A percentile compares a stretch with the other conserved stretches of the same genome.
Evolutionary conservation across 1,140 invertebrate genomes (phyloP).

Genomic region (Solen grandis): DNA sequence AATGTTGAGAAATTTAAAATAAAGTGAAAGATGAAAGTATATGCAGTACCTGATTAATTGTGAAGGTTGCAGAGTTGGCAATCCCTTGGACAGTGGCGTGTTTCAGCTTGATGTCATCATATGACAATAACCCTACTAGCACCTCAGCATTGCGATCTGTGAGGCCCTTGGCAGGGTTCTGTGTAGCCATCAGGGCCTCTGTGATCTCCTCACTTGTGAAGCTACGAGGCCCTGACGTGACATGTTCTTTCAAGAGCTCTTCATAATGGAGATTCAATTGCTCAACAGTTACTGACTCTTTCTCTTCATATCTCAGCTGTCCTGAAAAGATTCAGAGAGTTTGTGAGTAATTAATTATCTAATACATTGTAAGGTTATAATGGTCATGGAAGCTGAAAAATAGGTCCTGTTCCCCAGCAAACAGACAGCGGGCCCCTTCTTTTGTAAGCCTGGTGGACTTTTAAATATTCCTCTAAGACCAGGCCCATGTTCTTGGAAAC

Average conservation of each 20-base stretch:
- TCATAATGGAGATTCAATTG: conserved; percentile 44
- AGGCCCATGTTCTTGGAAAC: no score
- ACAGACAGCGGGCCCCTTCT: no score
- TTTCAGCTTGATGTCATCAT: conserved; percentile 31
- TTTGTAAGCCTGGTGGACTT: no score
- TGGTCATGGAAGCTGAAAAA: no score
- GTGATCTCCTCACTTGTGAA: conserved; percentile 40
- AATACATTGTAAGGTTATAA: no score
- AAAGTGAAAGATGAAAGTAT: no score
- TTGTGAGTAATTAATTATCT: no score
- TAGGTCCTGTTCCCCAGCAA: no score
- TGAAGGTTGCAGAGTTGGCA: conserved; percentile 46
- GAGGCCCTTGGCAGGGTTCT: conserved; percentile 39
- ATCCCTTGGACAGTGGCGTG: conserved; percentile 49
- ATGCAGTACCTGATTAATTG: conserved; percentile 41
- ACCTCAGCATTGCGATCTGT: conserved; percentile 44
- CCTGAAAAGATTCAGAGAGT: no score
- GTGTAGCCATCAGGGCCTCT: conserved; percentile 35
- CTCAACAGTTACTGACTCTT: conserved; percentile 14
- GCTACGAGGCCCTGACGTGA: conserved; percentile 7
- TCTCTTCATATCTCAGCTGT: no score
- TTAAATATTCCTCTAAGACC: no score
- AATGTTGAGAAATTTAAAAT: no score
- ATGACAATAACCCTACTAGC: conserved; percentile 4
- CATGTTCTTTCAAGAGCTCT: conserved; percentile 39